Evolutionary conservation across 2,113 vertebrate genomes (phyloP).

Genomic region (Tor tambroides): DNA sequence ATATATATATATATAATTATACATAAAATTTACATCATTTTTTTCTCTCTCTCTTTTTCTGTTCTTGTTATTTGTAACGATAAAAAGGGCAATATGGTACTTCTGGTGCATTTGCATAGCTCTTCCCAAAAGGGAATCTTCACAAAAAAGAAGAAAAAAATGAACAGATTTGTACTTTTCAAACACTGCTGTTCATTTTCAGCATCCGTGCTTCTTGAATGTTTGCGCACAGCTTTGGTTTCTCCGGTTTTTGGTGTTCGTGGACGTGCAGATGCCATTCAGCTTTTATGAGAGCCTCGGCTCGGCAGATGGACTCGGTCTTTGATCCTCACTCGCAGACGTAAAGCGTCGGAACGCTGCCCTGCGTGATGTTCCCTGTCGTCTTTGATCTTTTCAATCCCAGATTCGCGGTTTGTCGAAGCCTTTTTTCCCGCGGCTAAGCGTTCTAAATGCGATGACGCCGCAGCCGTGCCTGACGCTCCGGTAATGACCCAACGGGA

Average conservation of each 20-base stretch:
- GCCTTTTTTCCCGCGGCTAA: not conserved
- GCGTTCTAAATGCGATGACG: slow-evolving; percentile 6
- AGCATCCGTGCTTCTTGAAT: not conserved
- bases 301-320: slow-evolving; percentile 5
- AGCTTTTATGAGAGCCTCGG: not conserved
- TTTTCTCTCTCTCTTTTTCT: too few relatives aligned
- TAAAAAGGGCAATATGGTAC: too few relatives aligned
- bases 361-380: slow-evolving; percentile 15
- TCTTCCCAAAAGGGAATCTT: not conserved
- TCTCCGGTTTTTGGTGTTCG: not conserved
- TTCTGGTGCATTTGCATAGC: too few relatives aligned
- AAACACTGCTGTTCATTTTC: not conserved
- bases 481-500: not conserved
- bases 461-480: not conserved
- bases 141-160: too few relatives aligned
- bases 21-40: too few relatives aligned
- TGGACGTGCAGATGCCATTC: not conserved
- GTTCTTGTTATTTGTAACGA: too few relatives aligned
- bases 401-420: not conserved
- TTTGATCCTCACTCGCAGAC: slow-evolving; percentile 27
- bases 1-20: too few relatives aligned
- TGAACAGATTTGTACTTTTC: not conserved
- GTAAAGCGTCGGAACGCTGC: not conserved
- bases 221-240: not conserved
- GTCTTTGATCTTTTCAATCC: slow-evolving; percentile 27